Evolutionary conservation across 35 echinoderm and acorn worm species (phyloP).

Genomic region (Lytechinus variegatus): DNA sequence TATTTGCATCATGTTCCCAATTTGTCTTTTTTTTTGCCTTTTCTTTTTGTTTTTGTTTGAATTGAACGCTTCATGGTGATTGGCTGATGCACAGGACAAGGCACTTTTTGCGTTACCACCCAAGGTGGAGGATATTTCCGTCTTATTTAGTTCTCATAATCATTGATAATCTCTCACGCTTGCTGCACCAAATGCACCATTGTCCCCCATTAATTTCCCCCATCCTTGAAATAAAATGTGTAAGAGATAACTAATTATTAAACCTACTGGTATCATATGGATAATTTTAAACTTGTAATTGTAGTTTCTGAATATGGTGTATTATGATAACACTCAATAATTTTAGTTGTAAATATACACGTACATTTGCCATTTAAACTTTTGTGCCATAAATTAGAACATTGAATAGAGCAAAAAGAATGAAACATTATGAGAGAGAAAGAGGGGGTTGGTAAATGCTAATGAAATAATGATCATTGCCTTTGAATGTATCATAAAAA

Average conservation of each 20-base stretch:
- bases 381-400: no score
- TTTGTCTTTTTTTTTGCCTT: neutral
- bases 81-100: constrained; percentile 16
- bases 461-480: no score
- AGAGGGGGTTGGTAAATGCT: no score
- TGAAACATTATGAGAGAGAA: no score
- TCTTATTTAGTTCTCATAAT: neutral
- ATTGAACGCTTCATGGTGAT: constrained; percentile 12
- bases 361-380: no score
- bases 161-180: neutral
- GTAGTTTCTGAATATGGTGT: no score
- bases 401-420: no score
- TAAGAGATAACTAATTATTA: neutral
- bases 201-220: neutral
- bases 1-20: neutral
- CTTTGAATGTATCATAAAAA: no score
- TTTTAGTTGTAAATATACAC: no score
- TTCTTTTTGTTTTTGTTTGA: neutral
- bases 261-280: neutral
- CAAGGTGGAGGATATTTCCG: constrained; percentile 38
- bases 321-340: no score
- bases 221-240: neutral
- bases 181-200: constrained; percentile 17
- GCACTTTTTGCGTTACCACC: constrained; percentile 40
- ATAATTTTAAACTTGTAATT: no score